Evolutionary conservation across 2,888 invertebrate species (phyloP), one percentile per base, ranked within the genome.

Genomic region (Pelosia muscerda): DNA sequence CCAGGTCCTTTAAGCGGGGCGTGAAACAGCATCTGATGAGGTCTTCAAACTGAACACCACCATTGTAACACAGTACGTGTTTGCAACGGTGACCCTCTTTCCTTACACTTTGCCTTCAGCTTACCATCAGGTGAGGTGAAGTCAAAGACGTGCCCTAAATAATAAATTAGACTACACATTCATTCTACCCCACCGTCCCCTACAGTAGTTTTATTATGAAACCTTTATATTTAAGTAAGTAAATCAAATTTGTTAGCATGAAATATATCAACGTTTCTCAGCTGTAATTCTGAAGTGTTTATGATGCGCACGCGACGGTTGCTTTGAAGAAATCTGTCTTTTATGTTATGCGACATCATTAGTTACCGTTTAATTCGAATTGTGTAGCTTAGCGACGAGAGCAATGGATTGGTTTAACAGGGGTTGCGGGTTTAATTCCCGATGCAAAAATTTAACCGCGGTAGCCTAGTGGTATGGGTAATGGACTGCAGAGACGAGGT

Each of bases 151-250:
- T 28, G 3, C 28, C 10, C 1, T 9, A 8, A 1, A 31, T 31
- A 31, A 10, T 31, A 31, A 31, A 10, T 31, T 8, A 31, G 10
- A 13, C 6, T 4, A 4, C 6, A 19, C 3, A n/a, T 59, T 54
- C 34, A 42, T 53, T 34, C 42, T 53, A 19, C 49, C 56, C 49
- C 15, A 53, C 6, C 31, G 1, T 58, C 34, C 67, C 23, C 67
- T 26, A 28, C n/a, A 2, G 25, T 61, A 63, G 67, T 70, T 64
- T 66, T 63, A 56, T 66, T 60, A 53, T 31, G 26, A 66, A 55
- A 61, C 23, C 26, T 28, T 63, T 31, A 3, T 31, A 54, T 53
- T 34, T 34, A 54, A 23, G 56, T 49, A 15, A 49, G 31, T 67
- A 67, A 54, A 67, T 66, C 53, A 62, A 57, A 57, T 42, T 15